Conservation (phyloP, 2,113 vertebrate species). For the Polypterus bichir region DNA sequence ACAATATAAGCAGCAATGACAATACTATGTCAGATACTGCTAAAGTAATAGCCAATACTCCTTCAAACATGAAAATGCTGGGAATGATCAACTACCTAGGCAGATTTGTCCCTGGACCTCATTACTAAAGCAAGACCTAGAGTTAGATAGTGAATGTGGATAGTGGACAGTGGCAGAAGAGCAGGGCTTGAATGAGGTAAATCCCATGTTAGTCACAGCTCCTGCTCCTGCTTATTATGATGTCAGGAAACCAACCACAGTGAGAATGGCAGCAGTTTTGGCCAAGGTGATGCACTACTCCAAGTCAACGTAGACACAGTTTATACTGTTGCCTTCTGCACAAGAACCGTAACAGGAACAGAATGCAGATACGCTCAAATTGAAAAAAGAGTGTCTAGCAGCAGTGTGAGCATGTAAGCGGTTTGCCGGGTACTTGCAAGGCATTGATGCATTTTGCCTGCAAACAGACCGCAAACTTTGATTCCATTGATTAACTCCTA, state of each 20-base stretch:
- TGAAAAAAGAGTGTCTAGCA: conserved; percentile 3
- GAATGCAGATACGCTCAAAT: conserved; percentile 2
- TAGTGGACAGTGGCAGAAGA: not conserved
- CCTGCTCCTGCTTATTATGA: conserved; percentile 1
- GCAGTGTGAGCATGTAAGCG: not conserved
- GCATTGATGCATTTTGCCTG: not conserved
- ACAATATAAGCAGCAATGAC: no score
- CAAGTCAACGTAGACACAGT: not conserved
- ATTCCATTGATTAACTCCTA: conserved; percentile 6
- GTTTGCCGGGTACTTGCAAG: not conserved
- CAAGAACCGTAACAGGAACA: not conserved
- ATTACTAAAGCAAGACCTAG: conserved; percentile 1
- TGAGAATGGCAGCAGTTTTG: conserved; percentile 8
- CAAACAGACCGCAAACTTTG: conserved; percentile 7
- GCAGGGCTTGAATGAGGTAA: not conserved
- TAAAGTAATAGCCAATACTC: not conserved
- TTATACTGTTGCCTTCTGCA: conserved; percentile 4
- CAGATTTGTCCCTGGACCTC: conserved; percentile 7
- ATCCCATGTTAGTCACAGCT: not conserved
- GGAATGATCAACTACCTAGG: conserved; percentile 12
- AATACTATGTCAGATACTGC: not conserved
- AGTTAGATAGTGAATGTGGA: not conserved
- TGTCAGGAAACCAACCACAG: conserved; percentile 4
- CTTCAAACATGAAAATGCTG: conserved; percentile 1
- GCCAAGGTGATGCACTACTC: not conserved